Conservation (phyloP, 2,888 invertebrate species). For the Acanthosepion lycidas region DNA sequence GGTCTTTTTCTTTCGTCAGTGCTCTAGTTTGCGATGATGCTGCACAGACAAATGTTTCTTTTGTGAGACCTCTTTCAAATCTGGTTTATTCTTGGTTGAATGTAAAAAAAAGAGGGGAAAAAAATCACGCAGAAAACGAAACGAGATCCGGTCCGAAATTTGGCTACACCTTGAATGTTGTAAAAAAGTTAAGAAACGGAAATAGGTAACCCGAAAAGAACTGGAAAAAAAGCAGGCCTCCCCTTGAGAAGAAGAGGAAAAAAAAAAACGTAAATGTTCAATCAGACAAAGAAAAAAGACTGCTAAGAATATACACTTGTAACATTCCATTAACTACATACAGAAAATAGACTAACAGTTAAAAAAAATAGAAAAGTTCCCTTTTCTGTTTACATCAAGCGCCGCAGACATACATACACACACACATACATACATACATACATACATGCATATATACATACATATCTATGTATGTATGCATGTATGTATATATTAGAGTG, state of each 20-base stretch:
- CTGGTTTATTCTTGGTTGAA: background rate
- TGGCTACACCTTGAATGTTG: background rate
- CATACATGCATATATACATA: background rate
- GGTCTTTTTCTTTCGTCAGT: background rate
- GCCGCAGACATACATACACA: too few relatives aligned
- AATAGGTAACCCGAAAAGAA: background rate
- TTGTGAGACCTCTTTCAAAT: background rate
- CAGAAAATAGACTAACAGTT: too few relatives aligned
- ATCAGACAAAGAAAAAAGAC: background rate
- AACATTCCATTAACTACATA: too few relatives aligned
- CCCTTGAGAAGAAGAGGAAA: background rate
- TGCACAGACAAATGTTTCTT: background rate
- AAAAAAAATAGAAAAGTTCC: too few relatives aligned
- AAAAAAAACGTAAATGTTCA: background rate
- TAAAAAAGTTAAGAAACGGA: background rate
- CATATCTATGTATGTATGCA: background rate
- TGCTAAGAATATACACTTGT: too few relatives aligned
- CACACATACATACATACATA: background rate
- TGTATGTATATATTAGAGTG: background rate
- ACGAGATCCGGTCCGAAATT: background rate
- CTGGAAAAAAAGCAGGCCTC: background rate
- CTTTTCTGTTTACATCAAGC: too few relatives aligned
- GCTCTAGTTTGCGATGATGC: background rate
- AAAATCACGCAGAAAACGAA: background rate
- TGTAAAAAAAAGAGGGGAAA: background rate